These are phyloP conservation scores for Diplodus puntazzo DNA, from an alignment of 2,797 vertebrate species.

Conservation along the genomic window DNA sequence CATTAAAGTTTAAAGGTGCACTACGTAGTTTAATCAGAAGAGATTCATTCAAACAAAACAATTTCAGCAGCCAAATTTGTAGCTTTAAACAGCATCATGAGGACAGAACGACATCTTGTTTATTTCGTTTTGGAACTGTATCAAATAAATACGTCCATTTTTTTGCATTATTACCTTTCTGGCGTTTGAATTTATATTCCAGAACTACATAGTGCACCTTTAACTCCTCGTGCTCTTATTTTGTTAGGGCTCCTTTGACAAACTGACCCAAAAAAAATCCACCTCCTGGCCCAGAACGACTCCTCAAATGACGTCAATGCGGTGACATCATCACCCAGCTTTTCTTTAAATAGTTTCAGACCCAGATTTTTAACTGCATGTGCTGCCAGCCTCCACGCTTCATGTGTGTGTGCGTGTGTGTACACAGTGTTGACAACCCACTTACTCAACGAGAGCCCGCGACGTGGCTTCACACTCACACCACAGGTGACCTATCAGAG, in stretches of 20 bases:
- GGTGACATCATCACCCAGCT: constrained; percentile 12
- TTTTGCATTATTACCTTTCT: too few species aligned
- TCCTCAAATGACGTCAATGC: constrained; percentile 13
- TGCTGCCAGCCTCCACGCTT: not conserved
- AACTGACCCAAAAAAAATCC: constrained; percentile 35
- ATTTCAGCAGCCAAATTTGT: too few species aligned
- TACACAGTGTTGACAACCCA: not conserved
- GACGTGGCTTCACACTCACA: constrained; percentile 5
- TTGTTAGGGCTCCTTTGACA: constrained; percentile 1
- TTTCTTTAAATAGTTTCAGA: constrained; percentile 50
- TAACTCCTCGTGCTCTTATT: not conserved
- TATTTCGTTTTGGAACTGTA: too few species aligned
- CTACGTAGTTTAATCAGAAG: too few species aligned
- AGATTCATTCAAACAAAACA: too few species aligned
- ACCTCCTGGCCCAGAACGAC: constrained; percentile 4
- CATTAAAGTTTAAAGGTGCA: not conserved
- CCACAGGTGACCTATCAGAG: constrained; percentile 32
- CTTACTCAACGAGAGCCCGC: constrained; percentile 1
- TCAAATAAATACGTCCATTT: too few species aligned
- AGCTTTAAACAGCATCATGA: too few species aligned
- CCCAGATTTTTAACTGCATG: constrained; percentile 35
- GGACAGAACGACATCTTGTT: too few species aligned
- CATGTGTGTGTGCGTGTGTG: not conserved
- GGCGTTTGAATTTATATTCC: too few species aligned
- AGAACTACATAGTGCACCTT: not conserved